A percentile compares a stretch with the other conserved stretches of the same genome.
phyloP scores from a whole-genome alignment of 1,140 invertebrate species.

The Varroa destructor region DNA sequence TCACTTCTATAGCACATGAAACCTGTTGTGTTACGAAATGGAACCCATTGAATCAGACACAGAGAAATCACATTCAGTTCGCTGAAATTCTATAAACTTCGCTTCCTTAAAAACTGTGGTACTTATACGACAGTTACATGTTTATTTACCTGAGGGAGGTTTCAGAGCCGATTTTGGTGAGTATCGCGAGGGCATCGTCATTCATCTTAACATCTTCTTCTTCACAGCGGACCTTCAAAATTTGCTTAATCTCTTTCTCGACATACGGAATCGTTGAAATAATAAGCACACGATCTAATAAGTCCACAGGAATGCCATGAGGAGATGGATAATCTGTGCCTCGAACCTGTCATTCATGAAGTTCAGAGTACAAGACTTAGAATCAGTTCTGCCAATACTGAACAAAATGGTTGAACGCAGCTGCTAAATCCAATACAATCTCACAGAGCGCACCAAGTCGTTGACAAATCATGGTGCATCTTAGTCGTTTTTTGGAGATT shows the following conservation, averaged over 20 bases:
- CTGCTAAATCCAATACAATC: no score
- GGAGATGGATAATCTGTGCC: conserved; percentile 85
- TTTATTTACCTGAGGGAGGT: conserved; percentile 57
- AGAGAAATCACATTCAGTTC: not conserved
- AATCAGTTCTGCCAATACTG: no score
- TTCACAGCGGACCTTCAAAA: conserved; percentile 80
- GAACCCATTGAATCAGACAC: conserved; percentile 31
- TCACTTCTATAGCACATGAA: no score
- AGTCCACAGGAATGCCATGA: conserved; percentile 90
- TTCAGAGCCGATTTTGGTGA: conserved; percentile 81
- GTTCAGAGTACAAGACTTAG: no score
- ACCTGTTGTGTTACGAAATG: no score
- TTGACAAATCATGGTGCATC: no score
- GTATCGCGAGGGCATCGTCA: conserved; percentile 72
- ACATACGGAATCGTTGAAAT: conserved; percentile 76
- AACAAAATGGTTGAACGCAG: no score
- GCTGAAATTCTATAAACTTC: no score
- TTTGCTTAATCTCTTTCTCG: conserved; percentile 77
- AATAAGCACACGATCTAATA: conserved; percentile 89
- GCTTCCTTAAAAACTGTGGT: no score
- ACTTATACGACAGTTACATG: not conserved
- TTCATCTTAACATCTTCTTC: conserved; percentile 95
- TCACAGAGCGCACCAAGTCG: no score
- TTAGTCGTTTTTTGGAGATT: no score
- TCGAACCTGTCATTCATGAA: conserved; percentile 49